Base-by-base conservation (phyloP, 2,113 vertebrate genomes). In the Chloropsis hardwickii region DNA sequence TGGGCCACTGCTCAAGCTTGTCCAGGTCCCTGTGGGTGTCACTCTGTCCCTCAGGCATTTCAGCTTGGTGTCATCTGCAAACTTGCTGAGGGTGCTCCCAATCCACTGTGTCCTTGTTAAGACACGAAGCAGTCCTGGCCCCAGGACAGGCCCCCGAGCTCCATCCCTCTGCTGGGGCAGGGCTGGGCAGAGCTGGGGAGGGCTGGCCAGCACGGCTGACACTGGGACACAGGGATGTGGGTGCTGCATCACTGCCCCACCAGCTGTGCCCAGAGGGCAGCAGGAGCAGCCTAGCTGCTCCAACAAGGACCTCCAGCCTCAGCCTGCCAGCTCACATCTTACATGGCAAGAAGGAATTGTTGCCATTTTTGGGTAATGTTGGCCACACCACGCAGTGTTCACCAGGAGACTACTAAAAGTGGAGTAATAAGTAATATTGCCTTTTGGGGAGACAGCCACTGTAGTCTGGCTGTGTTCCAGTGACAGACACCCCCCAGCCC, bases 1-100 rank as follows among this genome's bases (percentile, higher is more conserved):
- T 1, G 10, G 33, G 6, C 45, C 25, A 22, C n/a, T 86, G 51
- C n/a, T 70, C 0, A 0, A 51, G 66, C 71, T 31, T 51, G 29
- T 60, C 40, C 23, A 57, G 53, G 24, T 72, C 48, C 31, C 39
- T 54, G 16, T 84, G 73, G 37, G 10, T 83, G 53, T 14, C 51
- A 39, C 42, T 50, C 27, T 2, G 3, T 72, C 35, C 86, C 35
- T 84, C 37, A 45, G 35, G 24, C 4, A 0, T 48, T 44, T 64
- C 42, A 31, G 42, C 53, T 50, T 40, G 39, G 14, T 67, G 23
- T 45, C 6, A 3, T 57, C 58, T 51, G 19, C 16, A 86, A 7
- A 76, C 12, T 20, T 79, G 56, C 22, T 61, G 51, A 82, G 51
- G n/a, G n/a, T 86, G 37, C 56, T 53, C 42, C 71, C 0, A 0